Evolutionary conservation across 2,888 invertebrate genomes (phyloP), one percentile per base, ranked within the genome.

Genomic region (Brachypalpus laphriformis): DNA sequence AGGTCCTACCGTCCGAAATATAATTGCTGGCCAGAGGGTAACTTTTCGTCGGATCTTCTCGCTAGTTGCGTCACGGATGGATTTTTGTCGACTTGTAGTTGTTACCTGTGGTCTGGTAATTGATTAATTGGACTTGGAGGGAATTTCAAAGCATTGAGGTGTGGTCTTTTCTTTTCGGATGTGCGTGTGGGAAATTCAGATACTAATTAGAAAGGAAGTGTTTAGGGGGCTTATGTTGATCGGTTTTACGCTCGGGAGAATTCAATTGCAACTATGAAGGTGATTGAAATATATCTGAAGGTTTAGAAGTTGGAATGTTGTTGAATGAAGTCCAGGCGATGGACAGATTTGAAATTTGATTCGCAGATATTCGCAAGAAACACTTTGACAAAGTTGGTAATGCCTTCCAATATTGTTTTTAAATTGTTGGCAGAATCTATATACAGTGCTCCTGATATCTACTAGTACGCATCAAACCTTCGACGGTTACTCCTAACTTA

Each of bases 111-210:
- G 63, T 80, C 37, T 8, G 51, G 51, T 83, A 83, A 74, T 78
- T 80, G 80, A 80, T 80, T 83, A 83, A 83, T 80, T 80, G 63
- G 72, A 51, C 54, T 49, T 18, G 63, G 20, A 66, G 59, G 71
- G 57, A 40, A 54, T 40, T 59, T 57, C 25, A 49, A 9, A 34
- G 59, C 25, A 47, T 61, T 37, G 42, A 40, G 68, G 28, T 51
- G 25, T 16, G 31, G 18, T 42, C 2, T 25, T 45, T 61, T 51
- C 14, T 7, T 25, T 31, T n/a, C 28, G 16, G 11, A 9, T 49
- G 20, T 77, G 65, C 82, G 71, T 82, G 82, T 51, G 6, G 56
- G 20, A 70, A 75, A 59, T 72, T 71, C 7, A 20, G 80, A 25
- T 25, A 47, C 18, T 74, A 68, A 81, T 74, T 74, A 59, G 51